Evolutionary conservation across 2,113 vertebrate genomes (phyloP).

Genomic region (Pelvicachromis taeniatus): DNA sequence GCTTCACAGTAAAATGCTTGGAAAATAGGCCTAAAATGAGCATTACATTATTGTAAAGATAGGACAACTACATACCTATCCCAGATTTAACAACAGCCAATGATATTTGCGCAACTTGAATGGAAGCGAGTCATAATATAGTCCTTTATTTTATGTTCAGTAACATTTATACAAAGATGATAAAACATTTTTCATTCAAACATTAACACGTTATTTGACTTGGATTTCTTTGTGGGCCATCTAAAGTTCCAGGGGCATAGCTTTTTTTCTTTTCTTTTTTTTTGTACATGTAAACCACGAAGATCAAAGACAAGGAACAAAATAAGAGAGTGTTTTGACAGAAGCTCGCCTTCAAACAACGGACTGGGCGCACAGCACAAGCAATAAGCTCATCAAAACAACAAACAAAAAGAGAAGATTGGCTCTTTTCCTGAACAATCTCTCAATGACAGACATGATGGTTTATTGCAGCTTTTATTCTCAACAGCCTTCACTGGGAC

Average conservation of each 20-base stretch:
- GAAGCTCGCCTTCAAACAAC: background rate
- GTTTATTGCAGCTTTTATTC: constrained; percentile 30
- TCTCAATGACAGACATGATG: background rate
- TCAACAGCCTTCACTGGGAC: constrained; percentile 10
- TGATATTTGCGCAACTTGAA: background rate
- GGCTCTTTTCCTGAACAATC: constrained; percentile 19
- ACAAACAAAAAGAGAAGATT: constrained; percentile 11
- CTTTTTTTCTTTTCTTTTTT: background rate
- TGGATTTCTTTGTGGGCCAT: background rate
- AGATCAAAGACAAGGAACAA: background rate
- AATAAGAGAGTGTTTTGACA: background rate
- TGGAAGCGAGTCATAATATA: background rate
- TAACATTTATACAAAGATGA: background rate
- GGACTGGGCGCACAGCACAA: background rate
- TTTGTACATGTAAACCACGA: background rate
- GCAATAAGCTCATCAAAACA: constrained; percentile 22
- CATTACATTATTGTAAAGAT: background rate
- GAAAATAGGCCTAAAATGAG: background rate
- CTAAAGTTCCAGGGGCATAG: background rate
- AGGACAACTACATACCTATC: no score
- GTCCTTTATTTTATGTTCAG: background rate
- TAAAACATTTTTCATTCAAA: background rate
- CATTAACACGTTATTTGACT: background rate
- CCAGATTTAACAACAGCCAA: background rate
- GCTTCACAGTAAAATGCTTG: background rate